Evolutionary conservation across 2,888 invertebrate species (phyloP).

Genomic region (Furcula furcula): DNA sequence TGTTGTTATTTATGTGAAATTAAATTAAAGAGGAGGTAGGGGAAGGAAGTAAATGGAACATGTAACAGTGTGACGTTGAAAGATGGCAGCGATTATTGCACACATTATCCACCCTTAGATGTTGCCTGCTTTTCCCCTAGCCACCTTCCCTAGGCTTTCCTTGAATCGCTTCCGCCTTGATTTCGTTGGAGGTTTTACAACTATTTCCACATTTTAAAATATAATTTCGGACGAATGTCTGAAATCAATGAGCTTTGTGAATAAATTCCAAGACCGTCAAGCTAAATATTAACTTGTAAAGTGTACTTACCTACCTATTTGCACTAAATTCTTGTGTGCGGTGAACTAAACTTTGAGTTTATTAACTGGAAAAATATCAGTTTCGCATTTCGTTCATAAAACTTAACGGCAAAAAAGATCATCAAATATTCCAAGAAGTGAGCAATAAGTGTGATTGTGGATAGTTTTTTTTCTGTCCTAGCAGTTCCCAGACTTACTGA

Average conservation of each 20-base stretch:
- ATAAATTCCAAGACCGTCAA: no score
- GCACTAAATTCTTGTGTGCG: no score
- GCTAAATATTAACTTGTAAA: no score
- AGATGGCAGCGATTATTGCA: slow-evolving; percentile 70
- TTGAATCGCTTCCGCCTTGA: slow-evolving; percentile 41
- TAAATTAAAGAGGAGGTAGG: slow-evolving; percentile 51
- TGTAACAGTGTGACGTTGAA: slow-evolving; percentile 55
- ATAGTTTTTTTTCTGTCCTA: slow-evolving; percentile 7
- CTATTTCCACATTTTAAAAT: neutral
- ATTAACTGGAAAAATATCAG: no score
- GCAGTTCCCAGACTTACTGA: slow-evolving; percentile 6
- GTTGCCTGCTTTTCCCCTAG: slow-evolving; percentile 34
- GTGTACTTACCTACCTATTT: no score
- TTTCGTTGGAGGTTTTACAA: slow-evolving; percentile 32
- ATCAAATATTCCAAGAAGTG: slow-evolving; percentile 4
- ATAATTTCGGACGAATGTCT: no score
- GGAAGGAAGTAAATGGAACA: slow-evolving; percentile 54
- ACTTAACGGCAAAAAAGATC: slow-evolving; percentile 4
- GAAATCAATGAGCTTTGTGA: no score
- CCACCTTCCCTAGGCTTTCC: slow-evolving; percentile 31
- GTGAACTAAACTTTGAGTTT: no score
- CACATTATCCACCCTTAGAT: slow-evolving; percentile 60
- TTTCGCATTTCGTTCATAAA: neutral
- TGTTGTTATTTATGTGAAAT: slow-evolving; percentile 64
- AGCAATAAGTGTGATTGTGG: neutral